Percentiles rank a stretch among this genome's conserved stretches.
These are phyloP conservation scores for Platygyra sinensis DNA, from an alignment of 64 coral and sea anemone genomes.

Conservation along the genomic window DNA sequence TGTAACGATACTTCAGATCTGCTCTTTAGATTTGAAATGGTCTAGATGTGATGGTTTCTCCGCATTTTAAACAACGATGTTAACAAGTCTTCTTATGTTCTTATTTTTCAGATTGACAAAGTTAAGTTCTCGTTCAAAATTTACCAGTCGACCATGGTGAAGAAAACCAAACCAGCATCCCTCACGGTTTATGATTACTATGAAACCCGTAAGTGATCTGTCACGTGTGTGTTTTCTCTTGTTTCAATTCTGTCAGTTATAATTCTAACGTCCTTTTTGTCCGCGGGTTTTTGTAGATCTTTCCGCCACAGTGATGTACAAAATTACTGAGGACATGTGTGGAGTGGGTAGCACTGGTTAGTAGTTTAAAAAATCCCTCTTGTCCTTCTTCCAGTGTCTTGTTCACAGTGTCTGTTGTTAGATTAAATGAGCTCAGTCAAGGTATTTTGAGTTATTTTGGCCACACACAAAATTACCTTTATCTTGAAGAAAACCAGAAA, in stretches of 20 bases:
- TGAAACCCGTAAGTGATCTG: constrained; percentile 52
- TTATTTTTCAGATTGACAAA: constrained; percentile 61
- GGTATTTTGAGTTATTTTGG: too few species aligned
- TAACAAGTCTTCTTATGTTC: neutral
- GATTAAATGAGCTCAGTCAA: too few species aligned
- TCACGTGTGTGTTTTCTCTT: constrained; percentile 3
- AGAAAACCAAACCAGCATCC: constrained; percentile 83
- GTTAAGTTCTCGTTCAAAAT: constrained; percentile 74
- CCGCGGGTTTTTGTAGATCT: neutral
- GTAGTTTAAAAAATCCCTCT: neutral
- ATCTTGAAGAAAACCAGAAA: too few species aligned
- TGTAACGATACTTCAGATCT: too few species aligned
- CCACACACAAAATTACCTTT: too few species aligned
- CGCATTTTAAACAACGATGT: too few species aligned
- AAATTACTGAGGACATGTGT: constrained; percentile 64
- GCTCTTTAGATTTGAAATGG: too few species aligned
- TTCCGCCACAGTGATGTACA: constrained; percentile 69
- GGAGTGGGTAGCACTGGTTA: neutral
- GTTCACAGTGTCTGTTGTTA: neutral
- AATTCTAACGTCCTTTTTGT: neutral
- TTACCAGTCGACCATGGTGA: constrained; percentile 76
- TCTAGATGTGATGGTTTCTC: too few species aligned
- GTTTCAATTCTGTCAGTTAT: too few species aligned
- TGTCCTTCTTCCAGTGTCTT: neutral
- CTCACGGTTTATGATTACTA: constrained; percentile 81